phyloP scores from a whole-genome alignment of 2,797 vertebrate genomes.

The Oophaga sylvatica region DNA sequence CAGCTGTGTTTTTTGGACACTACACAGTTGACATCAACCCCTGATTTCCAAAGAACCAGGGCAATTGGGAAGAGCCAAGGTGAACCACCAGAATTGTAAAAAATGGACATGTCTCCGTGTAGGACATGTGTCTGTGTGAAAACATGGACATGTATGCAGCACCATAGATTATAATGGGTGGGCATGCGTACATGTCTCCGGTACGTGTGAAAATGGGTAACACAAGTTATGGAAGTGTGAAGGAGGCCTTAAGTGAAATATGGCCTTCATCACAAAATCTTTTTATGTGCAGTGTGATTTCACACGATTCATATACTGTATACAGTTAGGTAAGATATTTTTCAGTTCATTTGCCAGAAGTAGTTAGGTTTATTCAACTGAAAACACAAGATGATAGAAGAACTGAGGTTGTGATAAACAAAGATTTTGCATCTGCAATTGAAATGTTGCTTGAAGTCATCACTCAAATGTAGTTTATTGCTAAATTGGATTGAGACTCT shows the following conservation, averaged over 20 bases:
- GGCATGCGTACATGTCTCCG: too few species aligned
- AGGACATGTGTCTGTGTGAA: too few species aligned
- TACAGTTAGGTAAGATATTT: conserved; percentile 26
- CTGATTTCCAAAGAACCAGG: too few species aligned
- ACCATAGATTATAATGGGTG: too few species aligned
- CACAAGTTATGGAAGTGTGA: too few species aligned
- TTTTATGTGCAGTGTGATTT: not conserved
- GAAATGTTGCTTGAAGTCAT: conserved; percentile 7
- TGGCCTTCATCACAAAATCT: not conserved
- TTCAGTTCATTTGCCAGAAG: conserved; percentile 15
- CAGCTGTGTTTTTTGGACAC: too few species aligned
- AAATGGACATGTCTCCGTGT: too few species aligned
- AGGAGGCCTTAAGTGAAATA: not conserved
- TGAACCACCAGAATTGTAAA: too few species aligned
- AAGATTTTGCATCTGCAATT: not conserved
- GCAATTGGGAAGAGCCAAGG: too few species aligned
- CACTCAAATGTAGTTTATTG: not conserved
- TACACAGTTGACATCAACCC: too few species aligned
- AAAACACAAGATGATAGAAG: conserved; percentile 28
- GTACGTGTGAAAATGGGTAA: too few species aligned
- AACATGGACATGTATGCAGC: too few species aligned
- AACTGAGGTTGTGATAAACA: conserved; percentile 18
- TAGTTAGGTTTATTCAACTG: conserved; percentile 29
- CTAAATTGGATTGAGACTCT: not conserved
- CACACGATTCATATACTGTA: conserved; percentile 1